A percentile compares a stretch with the other conserved stretches of the same genome.
These are phyloP conservation scores for Hypolimnas misippus DNA, from an alignment of 2,888 invertebrate species.

Conservation along the genomic window DNA sequence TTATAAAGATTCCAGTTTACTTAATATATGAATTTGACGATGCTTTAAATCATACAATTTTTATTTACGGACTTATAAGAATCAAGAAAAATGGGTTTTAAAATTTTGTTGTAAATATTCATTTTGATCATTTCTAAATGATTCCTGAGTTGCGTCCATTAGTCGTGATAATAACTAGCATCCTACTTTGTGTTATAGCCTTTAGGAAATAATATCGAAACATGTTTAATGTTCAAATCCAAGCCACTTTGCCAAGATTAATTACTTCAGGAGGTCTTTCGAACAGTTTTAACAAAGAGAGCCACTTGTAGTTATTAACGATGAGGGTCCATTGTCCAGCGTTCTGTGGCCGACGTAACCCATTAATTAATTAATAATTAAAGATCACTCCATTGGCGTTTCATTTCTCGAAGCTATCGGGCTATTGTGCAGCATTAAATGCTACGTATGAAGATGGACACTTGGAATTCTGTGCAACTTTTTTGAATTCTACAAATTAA, in stretches of 20 bases:
- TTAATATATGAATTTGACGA: too few relatives aligned
- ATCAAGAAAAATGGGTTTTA: too few relatives aligned
- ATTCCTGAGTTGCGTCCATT: too few relatives aligned
- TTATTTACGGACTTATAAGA: too few relatives aligned
- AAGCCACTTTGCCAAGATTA: constrained; percentile 11
- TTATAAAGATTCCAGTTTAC: too few relatives aligned
- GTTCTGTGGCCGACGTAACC: constrained; percentile 55
- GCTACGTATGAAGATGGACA: neutral
- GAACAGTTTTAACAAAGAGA: constrained; percentile 23
- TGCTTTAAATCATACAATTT: too few relatives aligned
- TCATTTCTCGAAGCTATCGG: constrained; percentile 30
- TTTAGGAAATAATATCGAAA: neutral
- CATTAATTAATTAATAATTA: constrained; percentile 66
- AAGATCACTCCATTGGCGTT: constrained; percentile 56
- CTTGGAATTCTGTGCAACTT: too few relatives aligned
- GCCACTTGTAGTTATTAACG: constrained; percentile 50
- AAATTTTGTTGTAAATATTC: too few relatives aligned
- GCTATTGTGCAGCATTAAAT: neutral
- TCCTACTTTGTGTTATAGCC: too few relatives aligned
- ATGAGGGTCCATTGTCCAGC: constrained; percentile 49
- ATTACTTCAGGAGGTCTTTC: constrained; percentile 12
- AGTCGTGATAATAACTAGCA: too few relatives aligned
- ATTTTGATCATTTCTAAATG: too few relatives aligned
- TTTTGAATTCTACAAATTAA: too few relatives aligned
- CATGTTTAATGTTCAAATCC: neutral